These are phyloP conservation scores for Probosciger aterrimus DNA, from an alignment of 2,113 vertebrate species.

Conservation along the genomic window DNA sequence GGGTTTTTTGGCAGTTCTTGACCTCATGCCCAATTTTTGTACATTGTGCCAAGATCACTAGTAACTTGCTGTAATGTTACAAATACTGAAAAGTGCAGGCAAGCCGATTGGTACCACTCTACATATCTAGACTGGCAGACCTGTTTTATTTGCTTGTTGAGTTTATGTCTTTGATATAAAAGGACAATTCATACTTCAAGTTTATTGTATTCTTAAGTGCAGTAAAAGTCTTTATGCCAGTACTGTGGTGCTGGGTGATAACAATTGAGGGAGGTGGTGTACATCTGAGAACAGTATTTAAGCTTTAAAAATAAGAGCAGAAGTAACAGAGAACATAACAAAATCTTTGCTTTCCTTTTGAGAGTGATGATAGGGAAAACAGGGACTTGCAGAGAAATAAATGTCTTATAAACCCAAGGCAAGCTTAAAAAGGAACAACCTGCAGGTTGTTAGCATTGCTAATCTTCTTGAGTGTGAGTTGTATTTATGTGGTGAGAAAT, in stretches of 20 bases:
- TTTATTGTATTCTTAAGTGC: not conserved
- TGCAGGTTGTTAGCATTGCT: not conserved
- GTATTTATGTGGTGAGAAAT: not conserved
- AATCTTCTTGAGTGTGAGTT: not conserved
- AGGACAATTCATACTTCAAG: not conserved
- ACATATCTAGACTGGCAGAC: not conserved
- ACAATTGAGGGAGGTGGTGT: not conserved
- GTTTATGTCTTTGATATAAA: not conserved
- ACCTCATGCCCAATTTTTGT: not conserved
- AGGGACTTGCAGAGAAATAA: not conserved
- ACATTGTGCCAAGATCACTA: not conserved
- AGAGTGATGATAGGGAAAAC: not conserved
- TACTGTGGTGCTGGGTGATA: not conserved
- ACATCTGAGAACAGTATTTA: not conserved
- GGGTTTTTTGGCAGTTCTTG: not conserved
- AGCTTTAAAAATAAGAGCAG: not conserved
- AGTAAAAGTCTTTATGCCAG: not conserved
- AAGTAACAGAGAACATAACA: not conserved
- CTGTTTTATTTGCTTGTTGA: not conserved
- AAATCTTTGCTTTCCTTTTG: not conserved
- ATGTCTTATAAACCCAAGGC: not conserved
- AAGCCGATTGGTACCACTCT: not conserved
- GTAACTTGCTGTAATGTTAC: not conserved
- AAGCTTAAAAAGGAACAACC: not conserved
- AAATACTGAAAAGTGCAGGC: not conserved